phyloP scores from a whole-genome alignment of 2,113 vertebrate genomes.

The Hydrochoerus hydrochaeris region DNA sequence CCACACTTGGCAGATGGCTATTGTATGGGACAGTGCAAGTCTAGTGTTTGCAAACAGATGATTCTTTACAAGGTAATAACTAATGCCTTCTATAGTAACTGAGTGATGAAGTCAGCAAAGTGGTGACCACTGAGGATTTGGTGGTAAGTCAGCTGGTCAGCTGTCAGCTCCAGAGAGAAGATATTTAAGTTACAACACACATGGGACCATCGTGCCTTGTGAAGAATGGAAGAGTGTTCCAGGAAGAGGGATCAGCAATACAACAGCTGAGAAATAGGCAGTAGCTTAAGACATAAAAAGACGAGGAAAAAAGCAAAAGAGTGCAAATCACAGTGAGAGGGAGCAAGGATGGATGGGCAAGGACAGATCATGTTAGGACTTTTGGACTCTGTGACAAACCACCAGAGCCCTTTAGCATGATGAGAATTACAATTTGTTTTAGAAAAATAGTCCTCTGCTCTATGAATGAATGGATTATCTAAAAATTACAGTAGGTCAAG shows the following conservation, averaged over 20 bases:
- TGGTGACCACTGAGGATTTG: not conserved
- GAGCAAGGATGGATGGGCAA: accelerated
- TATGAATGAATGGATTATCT: not conserved
- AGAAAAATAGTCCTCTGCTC: not conserved
- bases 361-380: not conserved
- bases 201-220: not conserved
- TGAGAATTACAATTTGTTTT: not conserved
- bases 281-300: not conserved
- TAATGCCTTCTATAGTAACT: not conserved
- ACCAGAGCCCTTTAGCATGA: not conserved
- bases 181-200: not conserved
- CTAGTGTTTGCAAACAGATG: not conserved
- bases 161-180: not conserved
- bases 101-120: too few relatives aligned
- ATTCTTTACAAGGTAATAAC: not conserved
- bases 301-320: not conserved
- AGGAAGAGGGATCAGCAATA: not conserved
- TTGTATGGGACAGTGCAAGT: not conserved
- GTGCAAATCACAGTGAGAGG: too few relatives aligned
- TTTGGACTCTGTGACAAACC: not conserved
- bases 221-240: not conserved
- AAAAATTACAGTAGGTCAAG: not conserved
- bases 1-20: not conserved
- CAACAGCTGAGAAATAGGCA: not conserved
- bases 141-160: too few relatives aligned